Base-by-base conservation (phyloP, 2,113 vertebrate species). In the Engystomops pustulosus region DNA sequence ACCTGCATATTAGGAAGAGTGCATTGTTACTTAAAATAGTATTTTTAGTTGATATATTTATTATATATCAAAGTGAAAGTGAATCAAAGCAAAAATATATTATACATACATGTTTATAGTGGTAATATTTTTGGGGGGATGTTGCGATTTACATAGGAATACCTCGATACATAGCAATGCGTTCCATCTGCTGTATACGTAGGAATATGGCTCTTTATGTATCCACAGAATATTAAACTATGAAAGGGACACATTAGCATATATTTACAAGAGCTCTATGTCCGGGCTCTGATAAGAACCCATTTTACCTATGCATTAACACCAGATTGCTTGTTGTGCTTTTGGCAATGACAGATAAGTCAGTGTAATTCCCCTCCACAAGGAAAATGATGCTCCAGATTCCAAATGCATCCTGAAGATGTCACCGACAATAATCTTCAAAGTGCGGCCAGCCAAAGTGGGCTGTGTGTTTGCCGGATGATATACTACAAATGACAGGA, bases 271-370 rank as follows among this genome's bases (percentile, higher is more conserved):
- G 95, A 90, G 88, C 94, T 90, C 92, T 92, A 38, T 90, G 84
- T 95, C 93, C 93, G 92, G 90, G 92, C 86, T 86, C 87, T 90
- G 95, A 96, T 96, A 96, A 96, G 95, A 96, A 95, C 92, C 95
- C 90, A 92, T 95, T 95, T 94, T 95, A 97, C 95, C 95, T 97
- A 95, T 94, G 91, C 94, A 91, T 94, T 93, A 95, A 93, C 93
- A 93, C 91, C 92, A 92, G 94, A 94, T 93, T 94, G 94, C 95
- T 95, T 95, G 95, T 96, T 96, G 95, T 96, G 96, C 95, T 96
- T 95, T 97, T 95, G 96, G 95, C 95, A 95, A 94, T 96, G 95
- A 96, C 95, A 96, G 96, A 97, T 97, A 96, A 97, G 94, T 98
- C 95, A 94, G 93, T 93, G 93, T 97, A 97, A 98, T 97, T 97